Base-by-base conservation (phyloP, 2,113 vertebrate genomes). In the Alosa alosa region DNA sequence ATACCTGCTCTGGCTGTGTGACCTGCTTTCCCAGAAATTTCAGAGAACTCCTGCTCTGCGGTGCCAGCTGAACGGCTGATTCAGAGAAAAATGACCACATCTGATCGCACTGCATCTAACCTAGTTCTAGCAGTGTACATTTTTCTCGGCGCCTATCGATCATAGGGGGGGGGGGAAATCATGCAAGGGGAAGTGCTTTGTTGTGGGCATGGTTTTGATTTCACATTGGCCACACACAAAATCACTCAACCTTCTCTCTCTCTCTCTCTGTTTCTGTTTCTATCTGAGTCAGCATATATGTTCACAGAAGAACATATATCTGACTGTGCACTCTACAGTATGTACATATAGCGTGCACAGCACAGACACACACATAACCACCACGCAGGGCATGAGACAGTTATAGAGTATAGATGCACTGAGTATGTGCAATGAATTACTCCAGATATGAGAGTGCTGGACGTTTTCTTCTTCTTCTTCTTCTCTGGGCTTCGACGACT, bases 401-500 rank as follows among this genome's bases (percentile, higher is more conserved):
- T 22, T 6, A 60, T 20, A 60, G 52, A 55, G 20, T 6, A 60
- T 60, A 60, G 55, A 60, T 52, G 50, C 64, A 78, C 10, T 41
- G 46, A 36, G 47, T 85, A 64, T 84, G 25, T 82, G 44, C 47
- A 55, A 41, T 83, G 68, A 39, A 52, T 25, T 72, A 4, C 39
- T 17, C 25, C 49, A 36, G 49, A 78, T 60, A 41, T 39, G 72
- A 78, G 72, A 78, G 64, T 10, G 10, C 25, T 13, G 64, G 9
- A 72, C 8, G 60, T 72, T 5, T 44, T 44, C 31, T 44, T 44
- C 41, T 41, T 41, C 41, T 39, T 36, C 5, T 85, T 87, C 88
- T 82, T 85, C 88, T 90, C 85, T 84, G 87, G 87, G 88, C 86
- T 86, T 85, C 81, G 50, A 88, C 55, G 83, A 88, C 87, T 89